phyloP scores from a whole-genome alignment of 2,113 vertebrate species.

The Neolamprologus modestus region DNA sequence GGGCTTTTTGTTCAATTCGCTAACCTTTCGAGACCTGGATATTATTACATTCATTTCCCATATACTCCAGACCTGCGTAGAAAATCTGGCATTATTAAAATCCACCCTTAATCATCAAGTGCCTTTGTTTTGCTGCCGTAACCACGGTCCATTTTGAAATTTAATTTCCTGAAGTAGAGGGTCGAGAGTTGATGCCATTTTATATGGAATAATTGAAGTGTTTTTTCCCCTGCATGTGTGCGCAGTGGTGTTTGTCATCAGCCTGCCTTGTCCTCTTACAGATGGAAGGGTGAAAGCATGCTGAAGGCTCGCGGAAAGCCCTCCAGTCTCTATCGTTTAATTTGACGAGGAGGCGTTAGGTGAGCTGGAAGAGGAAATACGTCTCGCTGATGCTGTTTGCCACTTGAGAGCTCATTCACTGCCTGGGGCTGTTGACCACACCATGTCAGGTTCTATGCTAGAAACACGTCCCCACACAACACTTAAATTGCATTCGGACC shows the following conservation, averaged over 20 bases:
- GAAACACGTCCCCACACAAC: conserved; percentile 54
- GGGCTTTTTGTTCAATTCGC: conserved; percentile 3
- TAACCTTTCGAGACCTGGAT: conserved; percentile 18
- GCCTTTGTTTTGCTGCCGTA: conserved; percentile 42
- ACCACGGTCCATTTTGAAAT: conserved; percentile 53
- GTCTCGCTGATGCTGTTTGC: conserved; percentile 48
- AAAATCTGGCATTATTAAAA: conserved; percentile 55
- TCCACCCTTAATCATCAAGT: conserved; percentile 36
- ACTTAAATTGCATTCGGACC: conserved; percentile 67
- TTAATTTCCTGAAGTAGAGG: conserved; percentile 56
- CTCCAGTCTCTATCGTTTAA: conserved; percentile 54
- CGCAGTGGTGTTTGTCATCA: conserved; percentile 23
- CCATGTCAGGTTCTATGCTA: conserved; percentile 55
- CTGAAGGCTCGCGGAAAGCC: conserved; percentile 37
- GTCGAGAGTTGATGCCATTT: conserved; percentile 59
- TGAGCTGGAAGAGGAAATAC: conserved; percentile 66
- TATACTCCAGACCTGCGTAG: conserved; percentile 19
- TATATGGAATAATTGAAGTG: conserved; percentile 57
- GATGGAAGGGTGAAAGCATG: conserved; percentile 36
- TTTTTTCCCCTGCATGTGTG: conserved; percentile 1
- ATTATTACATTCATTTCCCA: conserved; percentile 29
- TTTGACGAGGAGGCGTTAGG: conserved; percentile 63
- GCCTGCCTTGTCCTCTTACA: conserved; percentile 40
- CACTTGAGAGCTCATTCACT: conserved; percentile 63
- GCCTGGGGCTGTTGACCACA: conserved; percentile 64